Evolutionary conservation across 2,888 invertebrate genomes (phyloP).

Genomic region (Spodoptera picta): DNA sequence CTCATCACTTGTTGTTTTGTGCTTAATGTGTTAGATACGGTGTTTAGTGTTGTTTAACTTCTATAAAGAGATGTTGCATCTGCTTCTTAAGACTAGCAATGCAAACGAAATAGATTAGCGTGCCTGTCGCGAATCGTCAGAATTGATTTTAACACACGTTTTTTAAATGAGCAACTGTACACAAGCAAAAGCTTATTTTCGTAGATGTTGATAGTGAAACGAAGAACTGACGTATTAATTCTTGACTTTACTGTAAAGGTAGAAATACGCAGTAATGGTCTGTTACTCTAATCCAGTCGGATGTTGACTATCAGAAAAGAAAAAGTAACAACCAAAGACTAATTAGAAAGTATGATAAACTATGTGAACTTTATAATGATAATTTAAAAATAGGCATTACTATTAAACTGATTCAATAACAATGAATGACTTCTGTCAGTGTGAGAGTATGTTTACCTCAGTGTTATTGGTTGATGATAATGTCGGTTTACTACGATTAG

Average conservation of each 20-base stretch:
- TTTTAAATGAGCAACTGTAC: neutral
- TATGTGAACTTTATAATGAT: slow-evolving; percentile 58
- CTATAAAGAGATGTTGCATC: slow-evolving; percentile 24
- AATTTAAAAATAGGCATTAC: slow-evolving; percentile 45
- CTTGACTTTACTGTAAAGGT: too few relatives aligned
- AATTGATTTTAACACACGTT: slow-evolving; percentile 36
- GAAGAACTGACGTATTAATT: too few relatives aligned
- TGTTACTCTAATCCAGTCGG: too few relatives aligned
- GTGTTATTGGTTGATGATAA: too few relatives aligned
- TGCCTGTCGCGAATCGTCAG: slow-evolving; percentile 12
- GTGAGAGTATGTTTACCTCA: too few relatives aligned
- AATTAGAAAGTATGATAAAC: slow-evolving; percentile 61
- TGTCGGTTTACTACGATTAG: too few relatives aligned
- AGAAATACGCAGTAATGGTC: too few relatives aligned
- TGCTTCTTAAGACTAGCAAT: slow-evolving; percentile 6
- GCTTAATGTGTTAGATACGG: slow-evolving; percentile 27
- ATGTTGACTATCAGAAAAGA: slow-evolving; percentile 18
- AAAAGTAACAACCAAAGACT: slow-evolving; percentile 44
- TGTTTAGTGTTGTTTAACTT: slow-evolving; percentile 34
- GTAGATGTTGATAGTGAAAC: too few relatives aligned
- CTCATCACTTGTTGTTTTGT: slow-evolving; percentile 36
- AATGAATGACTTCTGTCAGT: neutral
- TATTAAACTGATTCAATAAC: slow-evolving; percentile 52
- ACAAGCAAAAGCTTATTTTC: too few relatives aligned
- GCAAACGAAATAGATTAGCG: slow-evolving; percentile 33